phyloP scores from a whole-genome alignment of 2,113 vertebrate species.

The Girardinichthys multiradiatus region DNA sequence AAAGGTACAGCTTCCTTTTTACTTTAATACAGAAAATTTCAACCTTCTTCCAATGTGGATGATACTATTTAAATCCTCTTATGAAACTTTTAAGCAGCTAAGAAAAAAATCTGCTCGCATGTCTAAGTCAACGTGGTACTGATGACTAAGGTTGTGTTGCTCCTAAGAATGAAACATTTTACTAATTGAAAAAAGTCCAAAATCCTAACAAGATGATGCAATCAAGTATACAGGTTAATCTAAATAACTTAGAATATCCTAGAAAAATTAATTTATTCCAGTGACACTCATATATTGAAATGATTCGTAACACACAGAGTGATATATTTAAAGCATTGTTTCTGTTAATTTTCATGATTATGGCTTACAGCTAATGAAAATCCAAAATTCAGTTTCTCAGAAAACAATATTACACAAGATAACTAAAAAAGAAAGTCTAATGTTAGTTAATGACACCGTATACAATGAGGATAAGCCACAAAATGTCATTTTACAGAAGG shows the following conservation, averaged over 20 bases:
- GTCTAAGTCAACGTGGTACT: constrained; percentile 7
- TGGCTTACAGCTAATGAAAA: neutral
- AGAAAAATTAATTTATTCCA: neutral
- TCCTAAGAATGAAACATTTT: constrained; percentile 12
- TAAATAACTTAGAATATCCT: neutral
- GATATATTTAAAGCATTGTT: neutral
- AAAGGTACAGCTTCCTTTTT: constrained; percentile 49
- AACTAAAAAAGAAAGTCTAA: neutral
- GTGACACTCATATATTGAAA: neutral
- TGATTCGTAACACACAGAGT: neutral
- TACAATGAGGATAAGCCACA: neutral
- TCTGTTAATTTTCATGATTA: neutral
- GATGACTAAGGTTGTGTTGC: constrained; percentile 4
- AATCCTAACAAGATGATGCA: neutral
- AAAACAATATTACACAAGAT: neutral
- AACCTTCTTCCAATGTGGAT: constrained; percentile 42
- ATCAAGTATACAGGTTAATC: neutral
- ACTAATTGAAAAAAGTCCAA: constrained; percentile 23
- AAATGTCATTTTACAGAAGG: neutral
- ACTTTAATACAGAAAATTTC: constrained; percentile 13
- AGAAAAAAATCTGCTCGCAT: constrained; percentile 10
- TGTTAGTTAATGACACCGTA: neutral
- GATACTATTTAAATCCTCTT: constrained; percentile 28
- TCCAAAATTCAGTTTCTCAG: neutral
- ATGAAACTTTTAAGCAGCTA: neutral